Evolutionary conservation across 2,888 invertebrate species (phyloP).

Genomic region (Candidula unifasciata): DNA sequence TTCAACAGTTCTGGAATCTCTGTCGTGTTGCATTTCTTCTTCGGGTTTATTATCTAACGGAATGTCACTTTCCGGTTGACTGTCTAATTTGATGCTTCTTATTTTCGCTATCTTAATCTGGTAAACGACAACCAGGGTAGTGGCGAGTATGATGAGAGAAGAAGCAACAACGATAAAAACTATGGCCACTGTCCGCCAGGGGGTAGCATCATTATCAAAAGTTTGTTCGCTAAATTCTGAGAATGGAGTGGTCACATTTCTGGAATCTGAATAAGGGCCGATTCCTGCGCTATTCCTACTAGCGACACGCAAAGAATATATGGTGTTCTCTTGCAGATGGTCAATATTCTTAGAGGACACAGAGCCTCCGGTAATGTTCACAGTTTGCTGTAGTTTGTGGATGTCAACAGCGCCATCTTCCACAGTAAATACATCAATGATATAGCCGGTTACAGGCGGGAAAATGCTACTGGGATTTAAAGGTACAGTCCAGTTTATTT

Average conservation of each 20-base stretch:
- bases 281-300: conserved; percentile 19
- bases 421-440: background rate
- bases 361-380: background rate
- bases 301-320: conserved; percentile 34
- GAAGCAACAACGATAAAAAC: background rate
- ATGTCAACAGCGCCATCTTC: background rate
- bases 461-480: background rate
- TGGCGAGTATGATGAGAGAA: background rate
- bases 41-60: background rate
- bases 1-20: background rate
- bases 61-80: background rate
- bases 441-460: conserved; percentile 28
- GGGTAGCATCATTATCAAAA: background rate
- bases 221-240: conserved; percentile 15
- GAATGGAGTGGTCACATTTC: conserved; percentile 15
- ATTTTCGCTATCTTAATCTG: conserved; percentile 40
- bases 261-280: conserved; percentile 34
- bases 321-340: background rate
- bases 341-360: background rate
- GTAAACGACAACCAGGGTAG: background rate
- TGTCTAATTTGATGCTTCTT: conserved; percentile 21
- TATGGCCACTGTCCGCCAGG: conserved; percentile 29
- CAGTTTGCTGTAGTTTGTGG: background rate
- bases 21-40: conserved; percentile 10
- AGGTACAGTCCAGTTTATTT: conserved; percentile 38